phyloP scores from a whole-genome alignment of 2,113 vertebrate species.

The Cricetomys ansorgei region DNA sequence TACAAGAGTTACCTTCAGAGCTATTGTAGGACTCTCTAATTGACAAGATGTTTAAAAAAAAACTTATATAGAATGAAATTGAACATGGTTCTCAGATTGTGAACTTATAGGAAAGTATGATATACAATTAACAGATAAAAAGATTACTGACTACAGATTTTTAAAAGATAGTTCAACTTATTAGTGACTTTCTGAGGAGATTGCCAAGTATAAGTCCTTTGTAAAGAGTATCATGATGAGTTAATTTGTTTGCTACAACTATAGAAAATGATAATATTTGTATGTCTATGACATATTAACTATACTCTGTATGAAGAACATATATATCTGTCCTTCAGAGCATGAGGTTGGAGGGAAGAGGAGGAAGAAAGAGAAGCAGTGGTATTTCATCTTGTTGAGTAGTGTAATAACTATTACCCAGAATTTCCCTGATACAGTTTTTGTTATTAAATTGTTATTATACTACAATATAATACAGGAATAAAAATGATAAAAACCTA shows the following conservation, averaged over 20 bases:
- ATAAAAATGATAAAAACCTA: constrained; percentile 1
- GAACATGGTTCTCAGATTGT: background rate
- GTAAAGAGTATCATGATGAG: background rate
- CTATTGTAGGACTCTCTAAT: background rate
- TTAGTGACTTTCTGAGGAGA: background rate
- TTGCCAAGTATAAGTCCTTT: background rate
- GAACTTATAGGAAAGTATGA: background rate
- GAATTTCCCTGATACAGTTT: background rate
- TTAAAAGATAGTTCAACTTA: background rate
- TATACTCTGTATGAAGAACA: background rate
- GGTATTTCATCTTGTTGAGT: background rate
- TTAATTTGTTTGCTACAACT: background rate
- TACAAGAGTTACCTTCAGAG: background rate
- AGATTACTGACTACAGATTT: constrained; percentile 21
- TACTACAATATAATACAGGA: background rate
- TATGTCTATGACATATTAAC: background rate
- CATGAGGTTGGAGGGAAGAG: too few species aligned
- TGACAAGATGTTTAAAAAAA: background rate
- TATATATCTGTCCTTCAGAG: too few species aligned
- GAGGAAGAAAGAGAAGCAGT: background rate
- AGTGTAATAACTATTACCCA: background rate
- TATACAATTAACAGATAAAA: background rate
- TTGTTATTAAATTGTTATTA: background rate
- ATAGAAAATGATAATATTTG: background rate
- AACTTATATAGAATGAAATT: background rate